These are phyloP conservation scores for Limnodromus scolopaceus DNA, from an alignment of 2,797 vertebrate genomes.

Conservation along the genomic window DNA sequence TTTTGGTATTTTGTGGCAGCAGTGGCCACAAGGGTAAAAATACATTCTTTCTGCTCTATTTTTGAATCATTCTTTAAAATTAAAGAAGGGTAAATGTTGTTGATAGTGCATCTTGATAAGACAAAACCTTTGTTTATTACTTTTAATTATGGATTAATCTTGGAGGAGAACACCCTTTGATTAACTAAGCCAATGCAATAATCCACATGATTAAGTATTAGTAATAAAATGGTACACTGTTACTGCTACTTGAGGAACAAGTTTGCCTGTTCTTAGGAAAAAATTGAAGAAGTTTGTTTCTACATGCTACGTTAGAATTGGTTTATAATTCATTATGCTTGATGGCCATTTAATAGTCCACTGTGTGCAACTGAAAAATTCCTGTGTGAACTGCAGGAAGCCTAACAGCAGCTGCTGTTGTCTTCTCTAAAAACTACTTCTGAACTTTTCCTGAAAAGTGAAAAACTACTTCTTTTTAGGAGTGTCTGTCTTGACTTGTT, in stretches of 20 bases:
- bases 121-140: not conserved
- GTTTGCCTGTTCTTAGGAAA: not conserved
- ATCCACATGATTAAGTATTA: not conserved
- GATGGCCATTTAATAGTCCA: not conserved
- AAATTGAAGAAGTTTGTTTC: not conserved
- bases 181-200: not conserved
- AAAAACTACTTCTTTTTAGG: not conserved
- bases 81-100: not conserved
- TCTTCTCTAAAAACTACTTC: not conserved
- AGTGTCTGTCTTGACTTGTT: not conserved
- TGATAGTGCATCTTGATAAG: not conserved
- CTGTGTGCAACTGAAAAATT: not conserved
- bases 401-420: not conserved
- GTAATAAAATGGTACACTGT: not conserved
- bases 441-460: not conserved
- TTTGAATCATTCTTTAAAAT: not conserved
- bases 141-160: not conserved
- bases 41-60: not conserved
- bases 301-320: not conserved
- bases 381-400: not conserved
- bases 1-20: not conserved
- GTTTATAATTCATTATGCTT: not conserved
- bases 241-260: not conserved
- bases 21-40: not conserved
- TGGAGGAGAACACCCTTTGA: not conserved